Base-by-base conservation (phyloP, 1,140 invertebrate species). In the Papilio glaucus region DNA sequence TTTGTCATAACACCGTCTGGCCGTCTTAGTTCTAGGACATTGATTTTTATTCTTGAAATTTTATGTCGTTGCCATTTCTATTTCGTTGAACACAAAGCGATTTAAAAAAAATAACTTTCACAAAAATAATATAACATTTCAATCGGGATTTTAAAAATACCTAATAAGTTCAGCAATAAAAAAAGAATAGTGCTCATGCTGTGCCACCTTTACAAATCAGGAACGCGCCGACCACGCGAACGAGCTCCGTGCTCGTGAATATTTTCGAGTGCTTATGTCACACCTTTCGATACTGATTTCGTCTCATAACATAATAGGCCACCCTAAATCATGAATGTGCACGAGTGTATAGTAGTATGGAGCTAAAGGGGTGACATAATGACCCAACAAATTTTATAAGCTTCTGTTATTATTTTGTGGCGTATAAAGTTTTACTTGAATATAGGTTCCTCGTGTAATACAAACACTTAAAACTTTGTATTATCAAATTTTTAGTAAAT, bases 241-340 rank as follows among this genome's bases (percentile, higher is more conserved):
- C 77, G 74, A 49, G 74, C 77, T 78, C 67, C 83, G 84, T 85
- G 84, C 63, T 42, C 73, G 75, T 81, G 81, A 84, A 86, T 86
- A 82, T 26, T 18, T 63, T 77, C 57, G 74, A 78, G 79, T 78
- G 69, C 78, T 79, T 81, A 83, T 76, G 63, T 82, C 75, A 75
- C 85, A 86, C 85, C 85, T 86, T 86, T 81, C 76, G 75, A 75
- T 84, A 81, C 81, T 86, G 85, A 86, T 86, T 84, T 86, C 77
- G 67, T 53, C 53, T 33, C 37, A 42, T 29, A 61, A 41, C 57
- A 61, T 71, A 80, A 84, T 83, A 75, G 63, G 38, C 62, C 67
- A 74, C 85, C 83, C 84, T 80, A 79, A 81, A 82, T 85, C 79
- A 86, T 86, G 80, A 84, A 86, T 85, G 84, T 85, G 83, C 83